These are phyloP conservation scores for Tauraco hartlaubi DNA, from an alignment of 2,797 vertebrate species.

Conservation along the genomic window DNA sequence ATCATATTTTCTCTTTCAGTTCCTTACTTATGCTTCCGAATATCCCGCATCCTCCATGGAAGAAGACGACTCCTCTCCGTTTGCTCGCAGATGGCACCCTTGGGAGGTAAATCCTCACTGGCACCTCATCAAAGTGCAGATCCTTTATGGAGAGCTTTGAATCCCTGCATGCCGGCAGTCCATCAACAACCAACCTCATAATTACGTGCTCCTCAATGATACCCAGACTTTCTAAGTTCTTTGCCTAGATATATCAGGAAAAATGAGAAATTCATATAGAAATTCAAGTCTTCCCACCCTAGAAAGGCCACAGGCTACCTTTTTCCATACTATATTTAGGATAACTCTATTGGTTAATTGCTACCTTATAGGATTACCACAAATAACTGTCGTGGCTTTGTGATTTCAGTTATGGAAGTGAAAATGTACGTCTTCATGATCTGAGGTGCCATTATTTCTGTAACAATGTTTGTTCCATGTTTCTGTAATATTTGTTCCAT, in stretches of 20 bases:
- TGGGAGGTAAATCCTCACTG: constrained; percentile 84
- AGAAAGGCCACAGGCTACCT: background rate
- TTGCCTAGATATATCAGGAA: constrained; percentile 66
- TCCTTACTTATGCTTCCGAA: constrained; percentile 81
- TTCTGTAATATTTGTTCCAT: background rate
- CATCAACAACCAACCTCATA: constrained; percentile 47
- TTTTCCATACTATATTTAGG: background rate
- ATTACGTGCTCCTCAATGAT: constrained; percentile 76
- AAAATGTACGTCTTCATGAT: background rate
- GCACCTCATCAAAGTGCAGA: constrained; percentile 79
- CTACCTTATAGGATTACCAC: background rate
- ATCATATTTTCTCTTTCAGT: background rate
- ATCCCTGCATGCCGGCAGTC: constrained; percentile 16
- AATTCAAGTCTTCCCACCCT: background rate
- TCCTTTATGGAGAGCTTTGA: constrained; percentile 77
- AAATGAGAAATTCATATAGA: background rate
- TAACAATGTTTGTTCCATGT: background rate
- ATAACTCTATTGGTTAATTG: background rate
- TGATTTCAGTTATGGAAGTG: background rate
- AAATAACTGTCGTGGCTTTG: background rate
- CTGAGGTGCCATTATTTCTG: background rate
- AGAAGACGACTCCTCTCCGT: constrained; percentile 80
- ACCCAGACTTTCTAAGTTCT: constrained; percentile 74
- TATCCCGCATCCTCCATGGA: constrained; percentile 83
- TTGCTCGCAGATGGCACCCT: constrained; percentile 46